Evolutionary conservation across 2,888 invertebrate species (phyloP).

Genomic region (Lysandra coridon): DNA sequence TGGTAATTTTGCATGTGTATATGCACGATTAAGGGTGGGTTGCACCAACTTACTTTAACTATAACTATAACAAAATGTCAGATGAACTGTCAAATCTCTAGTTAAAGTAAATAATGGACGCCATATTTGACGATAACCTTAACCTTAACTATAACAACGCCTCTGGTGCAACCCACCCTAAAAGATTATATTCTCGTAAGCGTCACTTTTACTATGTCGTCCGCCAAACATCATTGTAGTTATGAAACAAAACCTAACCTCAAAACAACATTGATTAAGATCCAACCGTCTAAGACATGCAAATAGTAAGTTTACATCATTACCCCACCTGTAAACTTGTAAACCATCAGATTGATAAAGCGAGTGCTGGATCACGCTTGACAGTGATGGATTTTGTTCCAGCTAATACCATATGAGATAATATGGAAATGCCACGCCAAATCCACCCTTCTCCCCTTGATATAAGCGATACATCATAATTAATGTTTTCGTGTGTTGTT

Average conservation of each 20-base stretch:
- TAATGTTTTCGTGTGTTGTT: background rate
- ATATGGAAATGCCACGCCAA: slow-evolving; percentile 13
- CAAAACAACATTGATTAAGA: slow-evolving; percentile 11
- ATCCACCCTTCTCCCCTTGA: slow-evolving; percentile 24
- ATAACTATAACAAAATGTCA: too few relatives aligned
- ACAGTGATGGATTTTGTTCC: slow-evolving; percentile 24
- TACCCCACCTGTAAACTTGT: slow-evolving; percentile 28
- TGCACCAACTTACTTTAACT: too few relatives aligned
- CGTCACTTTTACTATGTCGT: too few relatives aligned
- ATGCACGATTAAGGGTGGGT: too few relatives aligned
- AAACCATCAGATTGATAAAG: slow-evolving; percentile 24
- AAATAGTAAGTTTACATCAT: slow-evolving; percentile 24
- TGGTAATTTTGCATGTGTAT: too few relatives aligned
- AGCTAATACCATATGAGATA: slow-evolving; percentile 28
- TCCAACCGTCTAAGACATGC: background rate
- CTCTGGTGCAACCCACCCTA: too few relatives aligned
- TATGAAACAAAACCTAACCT: background rate
- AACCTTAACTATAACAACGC: too few relatives aligned
- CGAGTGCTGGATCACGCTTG: background rate
- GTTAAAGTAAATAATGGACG: too few relatives aligned
- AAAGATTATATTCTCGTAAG: too few relatives aligned
- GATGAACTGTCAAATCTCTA: too few relatives aligned
- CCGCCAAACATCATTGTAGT: background rate
- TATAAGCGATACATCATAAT: slow-evolving; percentile 21
- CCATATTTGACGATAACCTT: too few relatives aligned